Base-by-base conservation (phyloP, 2,888 invertebrate genomes). In the Yponomeuta cagnagella region DNA sequence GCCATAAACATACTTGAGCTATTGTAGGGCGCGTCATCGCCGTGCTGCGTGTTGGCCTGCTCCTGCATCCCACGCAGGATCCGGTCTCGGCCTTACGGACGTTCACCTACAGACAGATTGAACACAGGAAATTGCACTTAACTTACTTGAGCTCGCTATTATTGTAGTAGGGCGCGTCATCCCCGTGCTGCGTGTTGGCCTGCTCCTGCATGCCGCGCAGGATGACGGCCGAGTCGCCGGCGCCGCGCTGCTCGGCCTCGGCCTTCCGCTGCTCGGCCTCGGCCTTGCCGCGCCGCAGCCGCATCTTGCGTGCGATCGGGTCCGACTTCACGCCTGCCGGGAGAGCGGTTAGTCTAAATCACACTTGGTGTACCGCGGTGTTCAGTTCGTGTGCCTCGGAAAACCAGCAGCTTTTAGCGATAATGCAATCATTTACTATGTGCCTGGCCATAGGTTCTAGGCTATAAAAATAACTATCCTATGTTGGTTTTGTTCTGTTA, bases 221-320 rank as follows among this genome's bases (percentile, higher is more conserved):
- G 77, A 98, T 98, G 88, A 98, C 97, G 76, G 96, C 96, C 77
- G 97, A 97, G 73, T 96, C 97, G 52, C 52, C 52, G 52, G 52
- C 52, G 52, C 52, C 52, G 81, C 94, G 95, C 69, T 75, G 96
- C 95, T 87, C 96, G 94, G 79, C 85, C 76, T 91, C 91, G 12
- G 97, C 93, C 48, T 96, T 93, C 81, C 94, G 95, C 69, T 75
- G 96, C 95, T 87, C 96, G 94, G 79, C 85, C 76, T 91, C 91
- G 12, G 97, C 93, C 48, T 96, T 93, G 0, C 97, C 96, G 74
- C 97, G 94, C 64, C 98, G 94, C 43, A 98, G 87, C 5, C 98
- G 95, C 88, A 98, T 94, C 90, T 98, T 98, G 48, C 99, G 94
- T 0, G 99, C 98, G 76, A 98, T 97, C 2, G 99, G 98, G 92